phyloP scores from a whole-genome alignment of 1,140 invertebrate genomes.

The Myzus persicae region DNA sequence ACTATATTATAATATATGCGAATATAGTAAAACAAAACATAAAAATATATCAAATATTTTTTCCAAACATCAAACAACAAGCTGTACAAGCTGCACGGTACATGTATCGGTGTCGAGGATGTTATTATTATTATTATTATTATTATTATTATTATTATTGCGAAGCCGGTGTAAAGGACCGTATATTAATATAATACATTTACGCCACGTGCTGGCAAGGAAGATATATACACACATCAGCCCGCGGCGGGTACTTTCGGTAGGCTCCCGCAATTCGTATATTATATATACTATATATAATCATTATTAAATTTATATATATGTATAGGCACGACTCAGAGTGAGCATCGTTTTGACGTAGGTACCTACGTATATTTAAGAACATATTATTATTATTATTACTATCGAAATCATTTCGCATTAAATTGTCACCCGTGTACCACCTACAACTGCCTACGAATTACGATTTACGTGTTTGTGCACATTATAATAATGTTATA shows the following conservation, averaged over 20 bases:
- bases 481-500: slow-evolving; percentile 8
- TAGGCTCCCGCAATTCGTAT: not conserved
- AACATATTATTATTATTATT: not conserved
- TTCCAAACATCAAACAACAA: not conserved
- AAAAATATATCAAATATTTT: not conserved
- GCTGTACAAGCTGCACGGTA: not conserved
- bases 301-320: too few relatives aligned
- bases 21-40: not conserved
- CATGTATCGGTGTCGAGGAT: not conserved
- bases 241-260: not conserved
- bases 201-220: not conserved
- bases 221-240: not conserved
- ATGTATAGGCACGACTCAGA: not conserved
- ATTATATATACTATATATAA: not conserved
- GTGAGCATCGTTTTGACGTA: not conserved
- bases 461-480: not conserved
- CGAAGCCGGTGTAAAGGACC: not conserved
- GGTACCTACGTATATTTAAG: not conserved
- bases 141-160: not conserved
- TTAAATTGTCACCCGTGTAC: slow-evolving; percentile 29
- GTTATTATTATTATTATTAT: not conserved
- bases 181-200: not conserved
- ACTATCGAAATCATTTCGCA: not conserved
- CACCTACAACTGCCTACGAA: not conserved
- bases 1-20: too few relatives aligned